Percentiles rank a stretch among this genome's conserved stretches.
phyloP scores from a whole-genome alignment of 23 tunicate species.

The Trididemnum nubilum region DNA sequence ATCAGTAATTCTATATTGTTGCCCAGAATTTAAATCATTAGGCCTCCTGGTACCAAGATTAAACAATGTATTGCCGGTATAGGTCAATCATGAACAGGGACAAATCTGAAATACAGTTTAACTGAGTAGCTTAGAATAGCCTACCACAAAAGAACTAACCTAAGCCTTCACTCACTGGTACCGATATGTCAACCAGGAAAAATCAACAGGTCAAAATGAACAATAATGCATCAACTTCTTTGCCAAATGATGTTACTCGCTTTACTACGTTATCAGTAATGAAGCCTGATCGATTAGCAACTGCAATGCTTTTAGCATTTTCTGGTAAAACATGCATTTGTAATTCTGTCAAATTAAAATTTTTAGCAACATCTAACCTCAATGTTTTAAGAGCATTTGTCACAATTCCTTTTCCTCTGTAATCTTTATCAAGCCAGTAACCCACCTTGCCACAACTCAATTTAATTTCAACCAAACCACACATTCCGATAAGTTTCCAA shows the following conservation, averaged over 20 bases:
- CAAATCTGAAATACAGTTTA: no score
- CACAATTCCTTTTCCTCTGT: conserved; percentile 31
- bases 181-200: no score
- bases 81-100: no score
- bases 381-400: conserved; percentile 12
- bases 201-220: no score
- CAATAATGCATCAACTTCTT: not conserved
- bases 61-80: no score
- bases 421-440: conserved; percentile 46
- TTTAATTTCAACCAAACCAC: conserved; percentile 36
- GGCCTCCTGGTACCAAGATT: no score
- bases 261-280: not conserved
- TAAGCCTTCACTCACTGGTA: no score
- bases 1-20: no score
- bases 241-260: not conserved
- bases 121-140: no score
- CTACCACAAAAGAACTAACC: no score
- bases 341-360: not conserved
- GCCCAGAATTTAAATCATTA: no score
- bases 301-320: not conserved
- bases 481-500: conserved; percentile 33
- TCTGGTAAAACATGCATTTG: not conserved
- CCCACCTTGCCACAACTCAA: conserved; percentile 17
- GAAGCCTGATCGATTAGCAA: conserved; percentile 9
- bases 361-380: not conserved